Conservation (phyloP, 2,113 vertebrate species). For the Salvelinus sp. region DNA sequence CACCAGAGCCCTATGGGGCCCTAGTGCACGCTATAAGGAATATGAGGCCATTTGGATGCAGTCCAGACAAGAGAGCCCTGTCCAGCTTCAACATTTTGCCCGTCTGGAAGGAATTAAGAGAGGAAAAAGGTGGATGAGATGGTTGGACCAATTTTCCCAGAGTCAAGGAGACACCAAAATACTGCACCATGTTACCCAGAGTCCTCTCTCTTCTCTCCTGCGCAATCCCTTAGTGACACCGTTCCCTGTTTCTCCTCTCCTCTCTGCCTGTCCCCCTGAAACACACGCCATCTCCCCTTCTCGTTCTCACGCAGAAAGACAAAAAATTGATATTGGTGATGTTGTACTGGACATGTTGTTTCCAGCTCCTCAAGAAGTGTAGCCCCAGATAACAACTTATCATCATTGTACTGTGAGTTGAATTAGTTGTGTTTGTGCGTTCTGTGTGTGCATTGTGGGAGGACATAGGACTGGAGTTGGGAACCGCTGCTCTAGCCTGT, state of each 20-base stretch:
- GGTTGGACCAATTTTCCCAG: conserved; percentile 37
- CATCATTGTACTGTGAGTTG: too few species aligned
- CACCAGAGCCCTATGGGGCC: too few species aligned
- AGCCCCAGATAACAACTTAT: too few species aligned
- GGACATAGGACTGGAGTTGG: too few species aligned
- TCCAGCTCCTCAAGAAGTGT: too few species aligned
- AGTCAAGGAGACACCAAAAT: conserved; percentile 37
- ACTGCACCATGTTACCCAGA: conserved; percentile 13
- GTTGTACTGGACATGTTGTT: background rate
- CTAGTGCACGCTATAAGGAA: too few species aligned
- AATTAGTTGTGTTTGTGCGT: too few species aligned
- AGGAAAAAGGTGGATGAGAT: conserved; percentile 32
- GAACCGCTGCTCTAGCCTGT: background rate
- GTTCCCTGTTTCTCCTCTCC: background rate
- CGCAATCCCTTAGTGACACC: background rate
- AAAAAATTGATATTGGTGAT: too few species aligned
- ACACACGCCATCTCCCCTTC: background rate
- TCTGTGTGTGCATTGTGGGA: too few species aligned
- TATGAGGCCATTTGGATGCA: too few species aligned
- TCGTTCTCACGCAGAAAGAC: background rate
- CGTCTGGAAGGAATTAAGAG: conserved; percentile 51
- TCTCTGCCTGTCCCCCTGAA: too few species aligned
- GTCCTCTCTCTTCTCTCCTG: conserved; percentile 2
- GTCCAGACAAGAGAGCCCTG: conserved; percentile 28
- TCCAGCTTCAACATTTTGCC: conserved; percentile 50